A percentile compares a stretch with the other conserved stretches of the same genome.
Conservation (phyloP, 2,888 invertebrate species). For the Limnephilus marmoratus region DNA sequence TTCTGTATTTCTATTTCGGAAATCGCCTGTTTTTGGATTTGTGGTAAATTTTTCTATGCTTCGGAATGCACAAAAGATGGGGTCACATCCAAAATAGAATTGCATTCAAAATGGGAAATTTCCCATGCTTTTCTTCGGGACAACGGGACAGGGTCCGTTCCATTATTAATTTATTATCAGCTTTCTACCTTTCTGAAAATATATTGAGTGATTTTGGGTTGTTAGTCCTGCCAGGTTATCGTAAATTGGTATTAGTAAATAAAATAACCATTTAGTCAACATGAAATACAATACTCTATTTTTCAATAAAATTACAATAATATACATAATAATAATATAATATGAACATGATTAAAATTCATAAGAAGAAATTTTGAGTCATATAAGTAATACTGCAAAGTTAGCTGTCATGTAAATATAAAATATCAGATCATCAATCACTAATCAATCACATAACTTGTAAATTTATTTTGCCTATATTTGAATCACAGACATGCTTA, state of each 20-base stretch:
- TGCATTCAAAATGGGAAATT: not conserved
- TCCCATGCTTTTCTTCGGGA: no score
- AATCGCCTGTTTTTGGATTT: not conserved
- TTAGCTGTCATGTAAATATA: conserved; percentile 62
- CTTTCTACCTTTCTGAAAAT: not conserved
- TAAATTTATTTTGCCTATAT: conserved; percentile 41
- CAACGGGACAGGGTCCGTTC: no score
- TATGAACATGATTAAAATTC: conserved; percentile 60
- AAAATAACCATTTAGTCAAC: conserved; percentile 51
- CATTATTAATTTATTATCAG: not conserved
- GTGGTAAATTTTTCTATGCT: not conserved
- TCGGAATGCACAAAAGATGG: not conserved
- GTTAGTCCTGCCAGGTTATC: not conserved
- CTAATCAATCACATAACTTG: conserved; percentile 42
- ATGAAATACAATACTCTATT: conserved; percentile 61
- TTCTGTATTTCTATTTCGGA: not conserved
- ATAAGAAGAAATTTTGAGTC: conserved; percentile 60
- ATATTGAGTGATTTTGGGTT: not conserved
- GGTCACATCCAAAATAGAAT: not conserved
- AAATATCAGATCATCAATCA: conserved; percentile 55
- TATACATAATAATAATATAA: conserved; percentile 49
- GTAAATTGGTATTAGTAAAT: not conserved
- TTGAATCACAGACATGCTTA: conserved; percentile 56
- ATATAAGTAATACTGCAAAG: conserved; percentile 63
- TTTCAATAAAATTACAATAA: conserved; percentile 59